Conservation (phyloP, 2,888 invertebrate species). For the Alcis repandata region DNA sequence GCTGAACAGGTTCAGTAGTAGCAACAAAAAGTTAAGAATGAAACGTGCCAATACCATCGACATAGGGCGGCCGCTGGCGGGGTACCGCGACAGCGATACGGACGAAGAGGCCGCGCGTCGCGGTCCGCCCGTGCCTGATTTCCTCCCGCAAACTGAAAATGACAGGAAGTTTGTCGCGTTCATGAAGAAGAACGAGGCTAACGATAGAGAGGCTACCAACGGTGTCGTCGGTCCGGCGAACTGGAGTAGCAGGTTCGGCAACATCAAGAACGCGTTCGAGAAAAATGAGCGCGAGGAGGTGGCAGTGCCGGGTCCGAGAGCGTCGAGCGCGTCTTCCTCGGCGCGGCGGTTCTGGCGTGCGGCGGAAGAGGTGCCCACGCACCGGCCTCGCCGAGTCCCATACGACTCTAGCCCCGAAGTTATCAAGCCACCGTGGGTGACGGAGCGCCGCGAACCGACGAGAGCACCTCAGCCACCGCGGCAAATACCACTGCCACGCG, state of each 20-base stretch:
- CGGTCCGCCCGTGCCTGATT: slow-evolving; percentile 87
- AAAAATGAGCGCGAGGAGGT: slow-evolving; percentile 75
- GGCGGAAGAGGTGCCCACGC: slow-evolving; percentile 82
- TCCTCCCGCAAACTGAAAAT: slow-evolving; percentile 94
- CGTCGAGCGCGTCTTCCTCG: slow-evolving; percentile 80
- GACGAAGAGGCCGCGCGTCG: slow-evolving; percentile 70
- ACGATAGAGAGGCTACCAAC: slow-evolving; percentile 51
- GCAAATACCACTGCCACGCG: slow-evolving; percentile 16
- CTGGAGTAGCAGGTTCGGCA: slow-evolving; percentile 94
- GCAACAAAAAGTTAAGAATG: slow-evolving; percentile 91
- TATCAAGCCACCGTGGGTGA: slow-evolving; percentile 78
- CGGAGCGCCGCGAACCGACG: slow-evolving; percentile 68
- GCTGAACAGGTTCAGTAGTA: slow-evolving; percentile 80
- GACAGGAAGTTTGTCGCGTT: slow-evolving; percentile 94
- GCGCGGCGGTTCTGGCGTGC: slow-evolving; percentile 88
- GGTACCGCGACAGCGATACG: slow-evolving; percentile 82
- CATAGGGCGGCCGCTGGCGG: slow-evolving; percentile 91
- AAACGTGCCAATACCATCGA: slow-evolving; percentile 96
- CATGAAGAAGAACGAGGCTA: slow-evolving; percentile 89
- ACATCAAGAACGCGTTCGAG: slow-evolving; percentile 94
- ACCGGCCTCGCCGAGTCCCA: slow-evolving; percentile 55
- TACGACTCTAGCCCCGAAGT: slow-evolving; percentile 67
- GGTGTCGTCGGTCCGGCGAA: slow-evolving; percentile 78
- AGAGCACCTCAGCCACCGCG: slow-evolving; percentile 42
- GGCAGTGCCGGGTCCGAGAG: slow-evolving; percentile 81